phyloP scores from a whole-genome alignment of 2,888 invertebrate genomes.

The Chaetogeoica ovagalla region DNA sequence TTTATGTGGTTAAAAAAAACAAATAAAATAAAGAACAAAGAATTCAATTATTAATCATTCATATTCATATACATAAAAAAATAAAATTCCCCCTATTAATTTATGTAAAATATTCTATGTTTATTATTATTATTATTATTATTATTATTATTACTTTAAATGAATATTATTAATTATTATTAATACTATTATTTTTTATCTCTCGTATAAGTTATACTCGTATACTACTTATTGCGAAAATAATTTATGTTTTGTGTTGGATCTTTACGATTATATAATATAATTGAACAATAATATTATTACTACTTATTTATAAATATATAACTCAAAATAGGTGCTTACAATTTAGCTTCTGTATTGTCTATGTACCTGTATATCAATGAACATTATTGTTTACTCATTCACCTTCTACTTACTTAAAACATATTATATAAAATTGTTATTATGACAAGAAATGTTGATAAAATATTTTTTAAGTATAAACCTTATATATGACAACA shows the following conservation, averaged over 20 bases:
- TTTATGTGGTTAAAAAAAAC: not conserved
- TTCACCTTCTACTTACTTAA: slow-evolving; percentile 20
- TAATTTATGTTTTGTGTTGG: slow-evolving; percentile 24
- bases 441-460: slow-evolving; percentile 4
- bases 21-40: slow-evolving; percentile 1
- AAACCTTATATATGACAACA: slow-evolving; percentile 24
- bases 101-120: slow-evolving; percentile 19
- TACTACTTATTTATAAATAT: slow-evolving; percentile 11
- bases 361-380: slow-evolving; percentile 28
- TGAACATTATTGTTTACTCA: slow-evolving; percentile 14
- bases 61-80: slow-evolving; percentile 15
- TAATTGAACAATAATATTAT: slow-evolving; percentile 21
- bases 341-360: slow-evolving; percentile 10
- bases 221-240: slow-evolving; percentile 19
- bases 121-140: slow-evolving; percentile 32
- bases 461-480: slow-evolving; percentile 5
- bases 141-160: slow-evolving; percentile 12
- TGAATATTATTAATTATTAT: not conserved
- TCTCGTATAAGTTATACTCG: not conserved
- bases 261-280: slow-evolving; percentile 6
- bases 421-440: slow-evolving; percentile 27
- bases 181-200: slow-evolving; percentile 21
- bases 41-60: slow-evolving; percentile 1
- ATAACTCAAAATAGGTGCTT: not conserved
- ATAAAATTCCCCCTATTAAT: slow-evolving; percentile 12